phyloP scores from a whole-genome alignment of 2,888 invertebrate genomes.

The Zonitis immaculata region DNA sequence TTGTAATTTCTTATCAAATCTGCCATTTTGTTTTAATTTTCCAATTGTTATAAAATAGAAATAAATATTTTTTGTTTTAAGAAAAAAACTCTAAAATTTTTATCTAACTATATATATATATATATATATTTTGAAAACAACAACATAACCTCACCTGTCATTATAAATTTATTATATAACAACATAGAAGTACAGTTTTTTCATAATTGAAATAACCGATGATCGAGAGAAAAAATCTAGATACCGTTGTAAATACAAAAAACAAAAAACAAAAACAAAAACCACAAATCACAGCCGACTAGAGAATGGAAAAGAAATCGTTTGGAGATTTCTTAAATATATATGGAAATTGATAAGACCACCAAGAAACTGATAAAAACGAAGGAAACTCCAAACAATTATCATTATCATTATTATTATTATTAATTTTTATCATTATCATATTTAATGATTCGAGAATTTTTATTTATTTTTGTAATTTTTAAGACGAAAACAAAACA shows the following conservation, averaged over 20 bases:
- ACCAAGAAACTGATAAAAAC: neutral
- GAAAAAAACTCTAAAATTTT: too few relatives aligned
- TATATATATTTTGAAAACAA: neutral
- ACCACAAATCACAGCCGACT: neutral
- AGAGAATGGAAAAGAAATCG: neutral
- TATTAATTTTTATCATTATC: neutral
- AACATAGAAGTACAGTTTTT: neutral
- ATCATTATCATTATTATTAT: neutral
- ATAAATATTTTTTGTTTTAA: too few relatives aligned
- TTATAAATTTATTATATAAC: neutral
- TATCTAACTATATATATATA: too few relatives aligned
- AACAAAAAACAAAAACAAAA: too few relatives aligned
- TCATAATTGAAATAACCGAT: neutral
- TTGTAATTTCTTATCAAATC: slow-evolving; percentile 43
- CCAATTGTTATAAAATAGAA: too few relatives aligned
- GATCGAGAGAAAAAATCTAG: too few relatives aligned
- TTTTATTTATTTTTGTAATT: neutral
- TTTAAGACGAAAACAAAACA: too few relatives aligned
- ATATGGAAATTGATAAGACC: neutral
- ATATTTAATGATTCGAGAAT: neutral
- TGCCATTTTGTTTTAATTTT: slow-evolving; percentile 16
- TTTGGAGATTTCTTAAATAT: neutral
- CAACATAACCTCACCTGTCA: neutral
- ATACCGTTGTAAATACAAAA: too few relatives aligned
- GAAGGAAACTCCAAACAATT: neutral